A percentile compares a stretch with the other conserved stretches of the same genome.
Evolutionary conservation across 2,888 invertebrate genomes (phyloP).

Genomic region (Cenopis cana): DNA sequence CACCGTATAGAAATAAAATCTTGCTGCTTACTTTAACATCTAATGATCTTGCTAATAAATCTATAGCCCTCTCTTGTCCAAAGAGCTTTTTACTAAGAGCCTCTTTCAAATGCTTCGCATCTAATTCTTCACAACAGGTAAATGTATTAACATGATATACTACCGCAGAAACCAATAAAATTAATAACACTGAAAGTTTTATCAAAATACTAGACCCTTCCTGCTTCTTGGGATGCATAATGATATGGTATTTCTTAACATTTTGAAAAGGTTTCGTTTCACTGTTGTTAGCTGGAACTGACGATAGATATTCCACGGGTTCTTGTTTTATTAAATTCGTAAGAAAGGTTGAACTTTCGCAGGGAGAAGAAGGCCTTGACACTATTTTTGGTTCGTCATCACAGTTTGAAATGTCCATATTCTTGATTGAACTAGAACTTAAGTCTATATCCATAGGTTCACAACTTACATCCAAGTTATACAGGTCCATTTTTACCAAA

Average conservation of each 20-base stretch:
- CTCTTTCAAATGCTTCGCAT: constrained; percentile 54
- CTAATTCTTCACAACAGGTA: constrained; percentile 62
- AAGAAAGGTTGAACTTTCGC: constrained; percentile 2
- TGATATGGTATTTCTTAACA: constrained; percentile 61
- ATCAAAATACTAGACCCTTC: constrained; percentile 46
- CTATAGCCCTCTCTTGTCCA: constrained; percentile 68
- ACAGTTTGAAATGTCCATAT: constrained; percentile 67
- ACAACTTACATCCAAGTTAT: constrained; percentile 57
- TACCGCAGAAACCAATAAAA: constrained; percentile 56
- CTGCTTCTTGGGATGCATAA: constrained; percentile 49
- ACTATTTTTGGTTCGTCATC: constrained; percentile 46
- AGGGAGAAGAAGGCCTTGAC: constrained; percentile 25
- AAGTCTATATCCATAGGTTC: constrained; percentile 80
- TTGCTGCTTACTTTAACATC: constrained; percentile 57
- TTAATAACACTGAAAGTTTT: constrained; percentile 48
- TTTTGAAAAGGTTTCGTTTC: constrained; percentile 1
- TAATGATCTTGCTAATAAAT: constrained; percentile 61
- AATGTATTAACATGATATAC: constrained; percentile 57
- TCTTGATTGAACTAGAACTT: constrained; percentile 64
- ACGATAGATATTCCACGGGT: constrained; percentile 5
- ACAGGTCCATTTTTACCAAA: constrained; percentile 27
- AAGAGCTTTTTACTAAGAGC: constrained; percentile 60
- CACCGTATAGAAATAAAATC: constrained; percentile 72
- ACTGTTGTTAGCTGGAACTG: constrained; percentile 11
- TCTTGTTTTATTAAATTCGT: constrained; percentile 30